Evolutionary conservation across 2,888 invertebrate species (phyloP), one percentile per base, ranked within the genome.

Genomic region (Apamea crenata): DNA sequence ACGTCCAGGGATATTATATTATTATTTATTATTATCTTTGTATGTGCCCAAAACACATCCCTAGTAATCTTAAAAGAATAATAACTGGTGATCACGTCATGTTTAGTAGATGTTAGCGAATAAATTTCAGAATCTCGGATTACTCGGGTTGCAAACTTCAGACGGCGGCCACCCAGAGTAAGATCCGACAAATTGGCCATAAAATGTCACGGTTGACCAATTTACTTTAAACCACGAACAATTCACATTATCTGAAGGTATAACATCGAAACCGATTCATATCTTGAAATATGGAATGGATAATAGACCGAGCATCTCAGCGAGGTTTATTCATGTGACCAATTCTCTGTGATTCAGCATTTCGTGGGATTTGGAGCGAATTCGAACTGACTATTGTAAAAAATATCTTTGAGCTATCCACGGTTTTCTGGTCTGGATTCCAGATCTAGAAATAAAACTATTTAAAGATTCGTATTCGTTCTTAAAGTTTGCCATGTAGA

Each of bases 311-410:
- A 81, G 78, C 80, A 67, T 90, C 82, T 86, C 73, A 84, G 79
- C 69, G 78, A 77, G 82, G 87, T 84, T 83, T 83, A 87, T 77
- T 87, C 89, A 89, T 79, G 87, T 84, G 89, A 71, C 82, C 87
- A 87, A 90, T 83, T 86, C 82, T 87, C 78, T 86, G 88, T 83
- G 89, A 89, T 90, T 90, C 82, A 82, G 83, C 87, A 90, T 89
- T 88, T 80, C 86, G 86, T 74, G 79, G 83, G 87, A 85, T 84
- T 80, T 85, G 81, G 74, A 78, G 80, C 61, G 66, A 73, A 78
- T 78, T 84, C 69, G n/a, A 67, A 71, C 40, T 40, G 79, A 65
- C 78, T 74, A 70, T 61, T 79, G 70, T 66, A 83, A 80, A 82
- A 84, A 50, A 74, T 47, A 44, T 74, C 44, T 65, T 44, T 40